Percentiles rank a stretch among this genome's conserved stretches.
phyloP scores from a whole-genome alignment of 1,140 invertebrate genomes.

The Antheraea pernyi region DNA sequence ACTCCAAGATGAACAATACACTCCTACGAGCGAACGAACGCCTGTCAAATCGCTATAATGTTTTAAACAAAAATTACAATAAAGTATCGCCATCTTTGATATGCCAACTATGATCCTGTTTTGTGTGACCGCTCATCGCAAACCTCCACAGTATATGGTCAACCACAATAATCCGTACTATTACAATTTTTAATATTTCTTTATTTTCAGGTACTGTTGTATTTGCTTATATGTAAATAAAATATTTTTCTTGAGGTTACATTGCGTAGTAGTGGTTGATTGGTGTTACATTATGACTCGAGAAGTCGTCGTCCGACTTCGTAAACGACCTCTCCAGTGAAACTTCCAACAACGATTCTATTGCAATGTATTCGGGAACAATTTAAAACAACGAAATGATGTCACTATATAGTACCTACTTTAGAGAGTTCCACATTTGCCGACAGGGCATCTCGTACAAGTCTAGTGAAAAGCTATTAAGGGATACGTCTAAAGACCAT shows the following conservation, averaged over 20 bases:
- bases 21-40: not conserved
- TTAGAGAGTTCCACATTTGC: not conserved
- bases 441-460: not conserved
- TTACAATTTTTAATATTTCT: conserved; percentile 51
- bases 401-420: conserved; percentile 1
- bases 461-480: not conserved
- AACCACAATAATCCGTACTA: conserved; percentile 57
- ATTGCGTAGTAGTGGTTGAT: conserved; percentile 42
- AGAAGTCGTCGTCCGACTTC: not conserved
- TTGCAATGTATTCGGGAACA: conserved; percentile 24
- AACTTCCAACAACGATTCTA: not conserved
- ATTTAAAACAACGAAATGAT: conserved; percentile 27
- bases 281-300: conserved; percentile 11
- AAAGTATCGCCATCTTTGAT: not conserved
- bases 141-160: conserved; percentile 45
- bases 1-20: not conserved
- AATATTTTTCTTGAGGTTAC: conserved; percentile 43
- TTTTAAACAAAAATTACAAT: not conserved
- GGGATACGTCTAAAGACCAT: not conserved
- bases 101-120: conserved; percentile 14
- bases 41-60: not conserved
- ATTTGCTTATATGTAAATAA: conserved; percentile 68
- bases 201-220: conserved; percentile 70
- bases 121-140: conserved; percentile 28
- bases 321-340: not conserved